Evolutionary conservation across 2,888 invertebrate species (phyloP), one percentile per base, ranked within the genome.

Genomic region (Cabera pusaria): DNA sequence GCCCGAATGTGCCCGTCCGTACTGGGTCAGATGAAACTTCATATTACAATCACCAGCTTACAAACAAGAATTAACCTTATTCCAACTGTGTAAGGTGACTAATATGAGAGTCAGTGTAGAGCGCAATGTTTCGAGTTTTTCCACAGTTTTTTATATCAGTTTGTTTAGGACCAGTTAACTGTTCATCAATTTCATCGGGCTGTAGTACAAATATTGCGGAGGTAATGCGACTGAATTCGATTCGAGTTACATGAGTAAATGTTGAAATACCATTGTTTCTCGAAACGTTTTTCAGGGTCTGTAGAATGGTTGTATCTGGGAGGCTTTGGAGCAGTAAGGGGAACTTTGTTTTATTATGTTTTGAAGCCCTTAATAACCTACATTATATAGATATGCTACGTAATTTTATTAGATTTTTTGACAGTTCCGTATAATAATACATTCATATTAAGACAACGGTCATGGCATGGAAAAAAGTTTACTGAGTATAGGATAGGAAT

Each of bases 81-180:
- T 5, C 2, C 28, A 8, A 32, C 10, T 19, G 11, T 20, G 25
- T 38, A 50, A 22, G 22, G 36, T 22, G 9, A 8, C 6, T 3
- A 12, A 14, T 6, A 6, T 3, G 11, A 5, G 1, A 6, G 20
- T 8, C 1, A n/a, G 14, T 6, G 16, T 10, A 1, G 56, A 57
- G 49, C 55, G 57, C 44, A 59, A 56, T 64, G 61, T 58, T 63
- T 57, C 25, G 27, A 33, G 48, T 51, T 53, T 55, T 53, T 51
- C 43, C 36, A 33, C 31, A 27, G 56, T 47, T 62, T 58, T 64
- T 59, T 71, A 67, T 64, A 66, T 61, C 41, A 69, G 72, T 79
- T 80, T 74, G 67, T 68, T 78, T 73, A 79, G 79, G 79, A 75
- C 71, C 59, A 56, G 68, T n/a, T n/a, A n/a, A n/a, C n/a, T n/a